Conservation (phyloP, 2,113 vertebrate species). For the Sapayoa aenigma region DNA sequence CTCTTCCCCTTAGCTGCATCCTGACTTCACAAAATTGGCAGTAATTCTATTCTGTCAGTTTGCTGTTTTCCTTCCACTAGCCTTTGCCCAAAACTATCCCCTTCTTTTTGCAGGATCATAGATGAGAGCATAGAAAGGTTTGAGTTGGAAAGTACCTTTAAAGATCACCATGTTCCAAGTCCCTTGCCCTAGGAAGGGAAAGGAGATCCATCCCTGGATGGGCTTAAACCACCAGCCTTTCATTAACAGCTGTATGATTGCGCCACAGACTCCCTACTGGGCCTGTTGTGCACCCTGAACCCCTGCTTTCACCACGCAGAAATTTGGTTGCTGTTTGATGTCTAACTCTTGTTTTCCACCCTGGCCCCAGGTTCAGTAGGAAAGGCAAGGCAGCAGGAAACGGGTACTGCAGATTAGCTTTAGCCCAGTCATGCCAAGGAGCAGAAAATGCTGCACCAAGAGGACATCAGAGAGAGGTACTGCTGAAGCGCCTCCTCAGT, state of each 20-base stretch:
- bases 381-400: not conserved
- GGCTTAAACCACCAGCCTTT: conserved; percentile 76
- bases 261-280: conserved; percentile 33
- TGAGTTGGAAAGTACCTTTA: not conserved
- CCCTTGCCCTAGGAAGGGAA: accelerated
- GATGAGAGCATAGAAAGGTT: not conserved
- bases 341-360: accelerated
- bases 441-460: not conserved
- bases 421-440: not conserved
- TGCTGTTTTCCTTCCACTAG: not conserved
- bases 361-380: not conserved
- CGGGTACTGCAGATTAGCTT: not conserved
- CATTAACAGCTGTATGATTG: conserved; percentile 73
- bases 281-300: not conserved
- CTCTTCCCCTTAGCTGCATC: not conserved
- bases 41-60: not conserved
- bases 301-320: no score
- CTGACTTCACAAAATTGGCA: not conserved
- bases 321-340: not conserved
- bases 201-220: conserved; percentile 27
- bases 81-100: not conserved
- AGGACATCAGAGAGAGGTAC: not conserved
- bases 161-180: not conserved
- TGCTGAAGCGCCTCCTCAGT: not conserved
- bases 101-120: accelerated